Percentiles rank a stretch among this genome's conserved stretches.
phyloP scores from a whole-genome alignment of 2,888 invertebrate species.

The Sympetrum striolatum region DNA sequence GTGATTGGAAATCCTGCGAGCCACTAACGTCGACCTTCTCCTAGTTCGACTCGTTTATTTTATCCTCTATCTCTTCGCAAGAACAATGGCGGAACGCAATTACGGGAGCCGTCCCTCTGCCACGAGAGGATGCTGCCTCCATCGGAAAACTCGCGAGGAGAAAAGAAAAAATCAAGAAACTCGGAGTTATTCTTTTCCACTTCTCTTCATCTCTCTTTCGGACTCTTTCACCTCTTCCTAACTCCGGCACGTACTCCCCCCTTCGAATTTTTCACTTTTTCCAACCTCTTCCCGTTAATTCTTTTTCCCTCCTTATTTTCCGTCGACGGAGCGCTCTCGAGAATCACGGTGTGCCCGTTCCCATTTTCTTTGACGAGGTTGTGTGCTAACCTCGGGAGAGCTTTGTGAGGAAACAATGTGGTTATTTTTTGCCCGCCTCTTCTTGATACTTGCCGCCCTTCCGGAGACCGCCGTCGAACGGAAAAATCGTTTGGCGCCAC shows the following conservation, averaged over 20 bases:
- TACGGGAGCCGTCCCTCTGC: background rate
- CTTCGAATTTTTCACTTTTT: background rate
- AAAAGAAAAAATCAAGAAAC: background rate
- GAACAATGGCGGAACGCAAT: background rate
- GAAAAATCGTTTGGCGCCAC: background rate
- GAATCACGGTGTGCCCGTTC: background rate
- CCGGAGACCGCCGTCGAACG: background rate
- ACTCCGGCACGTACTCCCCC: background rate
- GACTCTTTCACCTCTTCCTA: background rate
- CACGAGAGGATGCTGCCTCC: background rate
- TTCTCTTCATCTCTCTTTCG: background rate
- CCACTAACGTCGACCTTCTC: background rate
- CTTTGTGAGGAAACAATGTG: background rate
- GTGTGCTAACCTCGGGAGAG: background rate
- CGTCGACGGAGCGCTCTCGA: background rate
- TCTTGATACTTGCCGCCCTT: background rate
- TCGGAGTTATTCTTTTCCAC: background rate
- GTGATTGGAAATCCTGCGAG: background rate
- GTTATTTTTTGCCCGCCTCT: background rate
- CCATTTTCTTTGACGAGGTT: background rate
- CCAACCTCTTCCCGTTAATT: background rate
- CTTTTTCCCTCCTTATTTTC: background rate
- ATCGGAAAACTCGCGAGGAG: background rate
- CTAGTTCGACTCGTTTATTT: background rate
- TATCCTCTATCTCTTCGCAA: background rate